These are phyloP conservation scores for Lerema accius DNA, from an alignment of 1,140 invertebrate species.

Conservation along the genomic window DNA sequence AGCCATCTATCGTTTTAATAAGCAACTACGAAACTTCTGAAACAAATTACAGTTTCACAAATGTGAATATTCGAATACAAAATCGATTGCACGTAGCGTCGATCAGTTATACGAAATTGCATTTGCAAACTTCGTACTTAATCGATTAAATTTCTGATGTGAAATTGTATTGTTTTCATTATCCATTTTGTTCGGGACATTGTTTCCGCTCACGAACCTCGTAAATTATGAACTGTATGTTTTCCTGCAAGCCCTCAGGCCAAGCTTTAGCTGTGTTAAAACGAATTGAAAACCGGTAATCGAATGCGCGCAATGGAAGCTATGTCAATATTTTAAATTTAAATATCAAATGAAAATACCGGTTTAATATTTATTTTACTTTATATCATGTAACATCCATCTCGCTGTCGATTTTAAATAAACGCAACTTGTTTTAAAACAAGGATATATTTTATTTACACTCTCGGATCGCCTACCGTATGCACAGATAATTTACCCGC, in stretches of 20 bases:
- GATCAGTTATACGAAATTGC: constrained; percentile 49
- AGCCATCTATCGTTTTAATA: neutral
- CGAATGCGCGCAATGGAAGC: constrained; percentile 75
- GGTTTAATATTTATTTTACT: constrained; percentile 66
- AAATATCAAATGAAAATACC: constrained; percentile 72
- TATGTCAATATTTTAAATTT: constrained; percentile 81
- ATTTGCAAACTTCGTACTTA: constrained; percentile 63
- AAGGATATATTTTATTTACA: constrained; percentile 52
- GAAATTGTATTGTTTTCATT: constrained; percentile 78
- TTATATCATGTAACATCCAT: constrained; percentile 56
- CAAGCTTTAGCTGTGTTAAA: constrained; percentile 72
- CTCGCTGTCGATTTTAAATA: constrained; percentile 59
- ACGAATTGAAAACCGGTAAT: constrained; percentile 80
- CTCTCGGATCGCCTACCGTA: constrained; percentile 23
- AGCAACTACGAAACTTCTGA: neutral
- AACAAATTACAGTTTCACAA: constrained; percentile 17
- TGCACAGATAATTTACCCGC: constrained; percentile 27
- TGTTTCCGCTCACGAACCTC: constrained; percentile 72
- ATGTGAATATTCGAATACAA: constrained; percentile 26
- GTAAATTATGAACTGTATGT: constrained; percentile 81
- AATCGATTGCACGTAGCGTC: constrained; percentile 37
- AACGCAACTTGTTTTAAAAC: constrained; percentile 55
- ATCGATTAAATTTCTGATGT: constrained; percentile 76
- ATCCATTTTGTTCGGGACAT: constrained; percentile 75
- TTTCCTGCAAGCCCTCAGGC: constrained; percentile 71